Percentiles rank a stretch among this genome's conserved stretches.
Evolutionary conservation across 2,888 invertebrate genomes (phyloP).

Genomic region (Ornithoptera priamus): DNA sequence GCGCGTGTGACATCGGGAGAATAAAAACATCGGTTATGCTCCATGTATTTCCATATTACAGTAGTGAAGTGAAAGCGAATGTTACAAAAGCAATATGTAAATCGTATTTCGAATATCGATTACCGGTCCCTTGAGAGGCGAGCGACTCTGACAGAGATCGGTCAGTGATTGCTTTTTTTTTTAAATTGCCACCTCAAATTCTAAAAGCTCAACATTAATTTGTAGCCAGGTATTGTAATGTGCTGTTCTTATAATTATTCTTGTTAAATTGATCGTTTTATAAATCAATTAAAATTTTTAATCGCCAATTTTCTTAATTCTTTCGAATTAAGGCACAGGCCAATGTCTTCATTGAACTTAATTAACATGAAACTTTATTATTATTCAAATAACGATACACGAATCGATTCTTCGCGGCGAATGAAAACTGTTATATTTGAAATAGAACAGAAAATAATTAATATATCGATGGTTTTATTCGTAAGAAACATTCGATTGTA

Average conservation of each 20-base stretch:
- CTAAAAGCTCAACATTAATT: conserved; percentile 9
- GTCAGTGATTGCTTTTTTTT: conserved; percentile 73
- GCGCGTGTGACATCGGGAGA: conserved; percentile 4
- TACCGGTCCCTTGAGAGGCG: conserved; percentile 69
- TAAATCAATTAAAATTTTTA: conserved; percentile 29
- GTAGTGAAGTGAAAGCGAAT: conserved; percentile 52
- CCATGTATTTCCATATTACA: conserved; percentile 13
- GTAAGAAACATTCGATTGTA: conserved; percentile 30
- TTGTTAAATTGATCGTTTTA: conserved; percentile 14
- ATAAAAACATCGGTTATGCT: conserved; percentile 23
- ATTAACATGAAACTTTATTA: conserved; percentile 31
- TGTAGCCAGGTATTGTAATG: conserved; percentile 14
- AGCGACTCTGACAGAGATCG: conserved; percentile 58
- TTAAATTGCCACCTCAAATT: conserved; percentile 58
- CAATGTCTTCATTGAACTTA: conserved; percentile 21
- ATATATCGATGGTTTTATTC: conserved; percentile 30
- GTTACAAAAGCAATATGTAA: conserved; percentile 60
- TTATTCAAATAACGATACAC: conserved; percentile 58
- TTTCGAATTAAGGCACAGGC: conserved; percentile 1
- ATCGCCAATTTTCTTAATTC: conserved; percentile 15
- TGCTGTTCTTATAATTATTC: conserved; percentile 9
- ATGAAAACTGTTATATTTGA: conserved; percentile 51
- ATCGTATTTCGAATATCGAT: conserved; percentile 58
- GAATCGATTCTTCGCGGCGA: conserved; percentile 55
- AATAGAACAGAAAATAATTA: conserved; percentile 47